Conservation (phyloP, 2,797 vertebrate species). For the Hemibagrus guttatus region DNA sequence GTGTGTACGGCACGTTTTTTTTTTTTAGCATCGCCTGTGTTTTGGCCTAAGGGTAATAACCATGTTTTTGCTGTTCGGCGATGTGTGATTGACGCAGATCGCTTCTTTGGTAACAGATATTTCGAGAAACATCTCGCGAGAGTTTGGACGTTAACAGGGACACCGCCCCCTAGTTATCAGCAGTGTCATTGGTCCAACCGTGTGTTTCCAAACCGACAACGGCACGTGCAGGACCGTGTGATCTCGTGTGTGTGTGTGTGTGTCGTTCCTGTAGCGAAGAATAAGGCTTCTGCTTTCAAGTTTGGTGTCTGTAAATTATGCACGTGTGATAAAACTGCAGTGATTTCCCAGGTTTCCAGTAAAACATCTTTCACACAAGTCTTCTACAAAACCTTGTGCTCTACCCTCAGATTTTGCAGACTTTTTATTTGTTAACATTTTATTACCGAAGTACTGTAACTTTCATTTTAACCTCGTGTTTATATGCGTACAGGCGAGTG, state of each 20-base stretch:
- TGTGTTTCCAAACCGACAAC: neutral
- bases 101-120: neutral
- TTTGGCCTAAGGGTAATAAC: neutral
- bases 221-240: slow-evolving; percentile 20
- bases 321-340: neutral
- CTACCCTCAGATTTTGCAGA: neutral
- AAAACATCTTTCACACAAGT: neutral
- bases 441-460: neutral
- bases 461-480: no score
- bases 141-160: neutral
- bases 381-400: neutral
- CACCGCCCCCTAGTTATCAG: neutral
- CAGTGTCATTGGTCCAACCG: neutral
- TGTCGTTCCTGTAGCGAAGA: no score
- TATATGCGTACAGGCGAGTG: no score
- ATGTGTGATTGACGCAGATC: neutral
- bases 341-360: neutral
- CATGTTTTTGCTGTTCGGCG: neutral
- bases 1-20: no score
- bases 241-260: neutral
- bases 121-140: slow-evolving; percentile 4
- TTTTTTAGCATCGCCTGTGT: neutral
- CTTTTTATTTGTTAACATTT: neutral
- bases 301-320: neutral
- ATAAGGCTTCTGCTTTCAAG: neutral